These are phyloP conservation scores for Dioctria linearis DNA, from an alignment of 2,888 invertebrate species.

Conservation along the genomic window DNA sequence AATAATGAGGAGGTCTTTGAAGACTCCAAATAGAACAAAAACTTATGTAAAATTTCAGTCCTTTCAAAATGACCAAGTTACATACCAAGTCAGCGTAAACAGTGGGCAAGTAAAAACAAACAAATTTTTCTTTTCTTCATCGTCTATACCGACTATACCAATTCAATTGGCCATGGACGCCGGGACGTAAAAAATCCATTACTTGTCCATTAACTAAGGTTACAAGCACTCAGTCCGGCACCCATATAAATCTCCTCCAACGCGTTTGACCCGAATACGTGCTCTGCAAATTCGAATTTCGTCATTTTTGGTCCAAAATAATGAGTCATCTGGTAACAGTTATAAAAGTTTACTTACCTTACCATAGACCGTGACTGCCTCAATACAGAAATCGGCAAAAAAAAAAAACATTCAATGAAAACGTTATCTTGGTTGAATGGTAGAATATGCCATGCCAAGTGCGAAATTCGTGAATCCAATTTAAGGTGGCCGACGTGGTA, in stretches of 20 bases:
- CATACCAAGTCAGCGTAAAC: neutral
- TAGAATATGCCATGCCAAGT: neutral
- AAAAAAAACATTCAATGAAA: neutral
- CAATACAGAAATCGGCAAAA: slow-evolving; percentile 1
- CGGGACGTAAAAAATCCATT: neutral
- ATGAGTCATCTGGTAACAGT: slow-evolving; percentile 23
- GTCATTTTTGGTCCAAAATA: slow-evolving; percentile 18
- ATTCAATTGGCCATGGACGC: neutral
- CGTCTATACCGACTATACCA: neutral
- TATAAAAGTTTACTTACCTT: neutral
- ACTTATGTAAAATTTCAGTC: too few relatives aligned
- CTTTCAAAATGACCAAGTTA: too few relatives aligned
- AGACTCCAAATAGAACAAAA: too few relatives aligned
- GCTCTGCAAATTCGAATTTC: slow-evolving; percentile 25
- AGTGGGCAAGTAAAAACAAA: neutral
- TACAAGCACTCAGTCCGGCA: slow-evolving; percentile 1
- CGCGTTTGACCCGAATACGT: slow-evolving; percentile 35
- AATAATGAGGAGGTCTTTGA: too few relatives aligned
- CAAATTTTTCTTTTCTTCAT: neutral
- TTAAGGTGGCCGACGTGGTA: neutral
- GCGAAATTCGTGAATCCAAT: slow-evolving; percentile 20
- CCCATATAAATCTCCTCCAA: slow-evolving; percentile 7
- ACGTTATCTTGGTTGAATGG: neutral
- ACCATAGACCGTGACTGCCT: neutral
- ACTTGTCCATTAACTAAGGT: slow-evolving; percentile 6